phyloP scores from a whole-genome alignment of 2,797 vertebrate species.

The Mormyrops attenuatus region DNA sequence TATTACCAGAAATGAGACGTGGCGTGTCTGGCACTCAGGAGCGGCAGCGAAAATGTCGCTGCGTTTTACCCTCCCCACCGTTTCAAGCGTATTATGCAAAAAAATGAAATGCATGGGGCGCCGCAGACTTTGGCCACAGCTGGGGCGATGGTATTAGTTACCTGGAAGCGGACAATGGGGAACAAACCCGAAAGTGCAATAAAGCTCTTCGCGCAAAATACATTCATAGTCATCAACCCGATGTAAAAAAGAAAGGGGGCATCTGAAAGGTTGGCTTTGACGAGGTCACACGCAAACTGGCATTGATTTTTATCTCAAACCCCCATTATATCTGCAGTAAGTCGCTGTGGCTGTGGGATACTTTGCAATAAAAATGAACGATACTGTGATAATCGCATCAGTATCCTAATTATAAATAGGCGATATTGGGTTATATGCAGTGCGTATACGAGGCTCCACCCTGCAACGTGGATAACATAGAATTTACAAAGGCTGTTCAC shows the following conservation, averaged over 20 bases:
- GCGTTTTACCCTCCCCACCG: neutral
- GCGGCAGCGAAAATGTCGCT: neutral
- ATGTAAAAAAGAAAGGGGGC: neutral
- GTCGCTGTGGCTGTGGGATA: neutral
- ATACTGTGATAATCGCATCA: neutral
- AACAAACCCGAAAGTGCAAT: neutral
- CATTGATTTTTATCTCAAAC: neutral
- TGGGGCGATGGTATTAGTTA: neutral
- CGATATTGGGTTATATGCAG: neutral
- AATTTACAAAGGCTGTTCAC: neutral
- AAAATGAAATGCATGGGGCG: neutral
- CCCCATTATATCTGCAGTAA: neutral
- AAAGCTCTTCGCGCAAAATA: neutral
- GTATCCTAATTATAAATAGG: neutral
- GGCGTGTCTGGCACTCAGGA: slow-evolving; percentile 8
- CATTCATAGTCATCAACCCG: neutral
- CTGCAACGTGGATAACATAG: neutral
- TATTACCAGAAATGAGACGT: slow-evolving; percentile 22
- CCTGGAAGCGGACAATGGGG: neutral
- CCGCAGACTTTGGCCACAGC: neutral
- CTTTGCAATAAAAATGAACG: neutral
- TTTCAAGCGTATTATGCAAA: neutral
- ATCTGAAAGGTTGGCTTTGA: neutral
- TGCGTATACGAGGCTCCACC: neutral
- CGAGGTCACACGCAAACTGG: neutral